Evolutionary conservation across 2,113 vertebrate genomes (phyloP).

Genomic region (Saccopteryx bilineata): DNA sequence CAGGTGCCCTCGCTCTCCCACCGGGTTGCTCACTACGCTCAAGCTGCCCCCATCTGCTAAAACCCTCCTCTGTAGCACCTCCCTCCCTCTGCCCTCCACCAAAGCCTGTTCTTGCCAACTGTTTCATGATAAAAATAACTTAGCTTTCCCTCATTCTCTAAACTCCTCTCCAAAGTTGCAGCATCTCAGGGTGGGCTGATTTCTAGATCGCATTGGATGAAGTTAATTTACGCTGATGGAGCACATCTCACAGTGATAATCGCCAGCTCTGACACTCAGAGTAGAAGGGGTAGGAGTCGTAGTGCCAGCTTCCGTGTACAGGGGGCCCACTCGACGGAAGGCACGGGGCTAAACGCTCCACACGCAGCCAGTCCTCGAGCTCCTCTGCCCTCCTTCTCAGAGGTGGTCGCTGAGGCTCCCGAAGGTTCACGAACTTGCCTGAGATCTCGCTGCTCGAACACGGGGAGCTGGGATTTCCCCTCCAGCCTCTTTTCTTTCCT

Average conservation of each 20-base stretch:
- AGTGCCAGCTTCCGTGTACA: not conserved
- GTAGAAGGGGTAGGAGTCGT: not conserved
- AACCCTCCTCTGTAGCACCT: not conserved
- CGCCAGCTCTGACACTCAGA: not conserved
- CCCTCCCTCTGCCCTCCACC: no score
- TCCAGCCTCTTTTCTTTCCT: not conserved
- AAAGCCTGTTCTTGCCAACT: not conserved
- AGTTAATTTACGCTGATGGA: not conserved
- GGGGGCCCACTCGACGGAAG: not conserved
- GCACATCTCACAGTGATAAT: not conserved
- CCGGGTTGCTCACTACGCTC: rapidly evolving
- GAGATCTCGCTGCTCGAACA: not conserved
- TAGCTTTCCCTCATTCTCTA: not conserved
- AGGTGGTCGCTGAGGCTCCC: not conserved
- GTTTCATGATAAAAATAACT: not conserved
- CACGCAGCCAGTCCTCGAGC: not conserved
- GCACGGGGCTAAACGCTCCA: not conserved
- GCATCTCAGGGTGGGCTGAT: not conserved
- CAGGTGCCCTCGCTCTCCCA: not conserved
- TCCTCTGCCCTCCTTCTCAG: no score
- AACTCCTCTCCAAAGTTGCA: not conserved
- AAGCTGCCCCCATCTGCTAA: not conserved
- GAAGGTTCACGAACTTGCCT: not conserved
- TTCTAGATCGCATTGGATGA: not conserved
- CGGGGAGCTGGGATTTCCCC: not conserved